Conservation (phyloP, 2,797 vertebrate species). For the Sternarchorhynchus goeldii region DNA sequence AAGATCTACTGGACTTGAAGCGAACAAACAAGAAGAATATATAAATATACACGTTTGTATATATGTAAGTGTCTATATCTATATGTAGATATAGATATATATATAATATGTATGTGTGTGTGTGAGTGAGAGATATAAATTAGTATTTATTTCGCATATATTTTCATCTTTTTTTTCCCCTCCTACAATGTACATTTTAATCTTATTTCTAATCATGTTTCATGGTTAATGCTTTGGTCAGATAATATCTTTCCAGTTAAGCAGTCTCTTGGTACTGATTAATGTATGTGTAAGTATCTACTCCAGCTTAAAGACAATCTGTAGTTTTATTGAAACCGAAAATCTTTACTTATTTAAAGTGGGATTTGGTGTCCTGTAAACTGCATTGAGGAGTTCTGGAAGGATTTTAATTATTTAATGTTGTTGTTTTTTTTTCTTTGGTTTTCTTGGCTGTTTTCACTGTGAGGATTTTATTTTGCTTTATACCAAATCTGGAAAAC, state of each 20-base stretch:
- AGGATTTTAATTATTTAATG: not conserved
- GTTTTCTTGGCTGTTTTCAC: constrained; percentile 42
- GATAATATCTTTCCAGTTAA: constrained; percentile 7
- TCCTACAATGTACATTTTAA: constrained; percentile 53
- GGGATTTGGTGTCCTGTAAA: too few relatives aligned
- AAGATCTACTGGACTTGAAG: constrained; percentile 39
- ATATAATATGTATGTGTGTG: constrained; percentile 10
- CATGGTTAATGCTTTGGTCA: constrained; percentile 35
- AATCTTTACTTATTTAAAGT: constrained; percentile 18
- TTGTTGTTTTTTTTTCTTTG: constrained; percentile 5
- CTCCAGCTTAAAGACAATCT: constrained; percentile 25
- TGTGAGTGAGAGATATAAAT: constrained; percentile 39
- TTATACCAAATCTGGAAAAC: constrained; percentile 49
- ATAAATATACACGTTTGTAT: not conserved
- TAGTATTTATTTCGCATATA: constrained; percentile 82
- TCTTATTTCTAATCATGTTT: constrained; percentile 59
- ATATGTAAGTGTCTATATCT: too few relatives aligned
- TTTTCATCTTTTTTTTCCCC: constrained; percentile 68
- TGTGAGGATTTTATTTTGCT: constrained; percentile 45
- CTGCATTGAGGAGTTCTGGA: not conserved
- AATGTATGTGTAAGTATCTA: constrained; percentile 6
- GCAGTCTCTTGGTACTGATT: constrained; percentile 33
- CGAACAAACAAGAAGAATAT: constrained; percentile 40
- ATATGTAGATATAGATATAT: constrained; percentile 46
- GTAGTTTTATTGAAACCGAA: constrained; percentile 28